phyloP scores from a whole-genome alignment of 2,888 invertebrate genomes.

The Zeuzera pyrina region DNA sequence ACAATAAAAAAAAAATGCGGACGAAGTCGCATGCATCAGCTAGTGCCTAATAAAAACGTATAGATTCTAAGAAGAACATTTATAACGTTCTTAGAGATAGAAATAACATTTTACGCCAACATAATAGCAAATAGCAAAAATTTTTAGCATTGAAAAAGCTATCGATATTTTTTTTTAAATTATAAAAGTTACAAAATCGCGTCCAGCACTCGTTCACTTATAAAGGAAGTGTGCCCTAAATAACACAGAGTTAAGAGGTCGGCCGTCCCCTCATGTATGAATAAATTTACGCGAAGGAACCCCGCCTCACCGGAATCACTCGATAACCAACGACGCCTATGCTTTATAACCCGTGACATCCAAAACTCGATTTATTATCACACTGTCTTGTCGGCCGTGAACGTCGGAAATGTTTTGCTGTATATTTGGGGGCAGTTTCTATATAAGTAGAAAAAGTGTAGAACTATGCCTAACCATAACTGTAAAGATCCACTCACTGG shows the following conservation, averaged over 20 bases:
- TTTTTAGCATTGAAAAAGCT: no score
- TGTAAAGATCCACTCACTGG: no score
- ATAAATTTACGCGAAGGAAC: constrained; percentile 53
- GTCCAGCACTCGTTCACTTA: constrained; percentile 27
- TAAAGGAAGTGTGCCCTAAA: constrained; percentile 65
- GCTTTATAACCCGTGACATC: constrained; percentile 71
- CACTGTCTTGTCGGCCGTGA: constrained; percentile 39
- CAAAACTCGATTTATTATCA: constrained; percentile 67
- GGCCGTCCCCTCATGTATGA: constrained; percentile 51
- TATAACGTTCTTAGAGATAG: no score
- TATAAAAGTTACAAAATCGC: constrained; percentile 26
- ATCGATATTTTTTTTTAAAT: neutral
- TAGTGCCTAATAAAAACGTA: no score
- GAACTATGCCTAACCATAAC: no score
- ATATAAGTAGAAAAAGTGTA: no score
- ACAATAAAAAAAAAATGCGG: no score
- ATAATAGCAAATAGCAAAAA: no score
- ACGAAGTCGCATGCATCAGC: no score
- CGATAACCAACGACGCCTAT: constrained; percentile 67
- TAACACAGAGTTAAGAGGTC: constrained; percentile 59
- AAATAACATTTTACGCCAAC: no score
- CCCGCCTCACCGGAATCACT: constrained; percentile 58
- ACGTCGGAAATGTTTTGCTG: constrained; percentile 30
- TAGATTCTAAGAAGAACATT: no score
- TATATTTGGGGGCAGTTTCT: constrained; percentile 17